Percentiles rank a stretch among this genome's conserved stretches.
Evolutionary conservation across 37 sponge, comb jelly and placozoan genomes (phyloP).

Genomic region (Ephydatia muelleri): DNA sequence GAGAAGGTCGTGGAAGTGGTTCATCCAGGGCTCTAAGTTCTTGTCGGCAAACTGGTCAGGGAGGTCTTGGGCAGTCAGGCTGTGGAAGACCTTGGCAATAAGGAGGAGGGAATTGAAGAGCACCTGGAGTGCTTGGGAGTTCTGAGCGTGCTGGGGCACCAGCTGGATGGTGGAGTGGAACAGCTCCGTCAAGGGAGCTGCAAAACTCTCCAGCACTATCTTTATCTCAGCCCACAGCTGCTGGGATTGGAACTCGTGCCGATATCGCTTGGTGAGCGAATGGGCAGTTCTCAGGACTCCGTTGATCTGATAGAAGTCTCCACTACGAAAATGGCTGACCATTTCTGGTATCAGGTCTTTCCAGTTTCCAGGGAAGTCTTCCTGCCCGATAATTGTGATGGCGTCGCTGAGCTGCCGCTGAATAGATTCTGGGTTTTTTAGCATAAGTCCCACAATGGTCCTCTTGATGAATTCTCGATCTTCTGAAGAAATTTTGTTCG

Average conservation of each 20-base stretch:
- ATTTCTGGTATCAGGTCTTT: constrained; percentile 87
- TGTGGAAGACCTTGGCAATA: constrained; percentile 92
- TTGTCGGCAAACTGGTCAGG: constrained; percentile 97
- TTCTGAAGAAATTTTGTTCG: constrained; percentile 37
- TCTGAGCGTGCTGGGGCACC: constrained; percentile 69
- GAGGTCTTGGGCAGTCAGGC: constrained; percentile 88
- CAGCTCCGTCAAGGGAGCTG: constrained; percentile 76
- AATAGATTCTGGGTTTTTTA: constrained; percentile 86
- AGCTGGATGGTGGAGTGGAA: constrained; percentile 84
- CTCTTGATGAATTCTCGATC: constrained; percentile 80
- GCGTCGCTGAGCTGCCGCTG: constrained; percentile 98
- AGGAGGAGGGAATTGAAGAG: constrained; percentile 91
- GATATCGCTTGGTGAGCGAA: constrained; percentile 92
- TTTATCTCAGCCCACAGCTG: constrained; percentile 95
- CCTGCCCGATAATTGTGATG: constrained; percentile 93
- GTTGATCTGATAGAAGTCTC: constrained; percentile 95
- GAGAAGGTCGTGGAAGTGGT: constrained; percentile 79
- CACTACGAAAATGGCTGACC: constrained; percentile 82
- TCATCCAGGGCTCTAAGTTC: constrained; percentile 95
- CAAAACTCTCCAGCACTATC: constrained; percentile 89
- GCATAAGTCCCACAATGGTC: constrained; percentile 93
- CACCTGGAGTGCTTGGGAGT: constrained; percentile 73
- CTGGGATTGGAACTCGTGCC: constrained; percentile 93
- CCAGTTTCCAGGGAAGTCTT: constrained; percentile 97
- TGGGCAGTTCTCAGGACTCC: constrained; percentile 98